Evolutionary conservation across 2,113 vertebrate species (phyloP).

Genomic region (Heliornis fulica): DNA sequence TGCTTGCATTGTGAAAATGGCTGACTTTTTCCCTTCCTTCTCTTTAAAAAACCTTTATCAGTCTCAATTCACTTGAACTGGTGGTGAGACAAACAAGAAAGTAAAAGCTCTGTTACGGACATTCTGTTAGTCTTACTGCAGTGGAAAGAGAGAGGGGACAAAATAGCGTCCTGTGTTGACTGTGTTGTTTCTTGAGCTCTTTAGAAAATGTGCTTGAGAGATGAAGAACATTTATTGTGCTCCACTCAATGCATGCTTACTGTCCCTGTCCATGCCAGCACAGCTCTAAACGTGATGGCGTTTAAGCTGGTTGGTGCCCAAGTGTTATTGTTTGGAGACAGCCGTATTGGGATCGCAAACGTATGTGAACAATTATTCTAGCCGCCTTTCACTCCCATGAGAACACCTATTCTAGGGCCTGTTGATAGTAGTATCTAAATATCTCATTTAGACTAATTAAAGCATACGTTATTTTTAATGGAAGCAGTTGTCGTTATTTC

Average conservation of each 20-base stretch:
- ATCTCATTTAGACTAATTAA: neutral
- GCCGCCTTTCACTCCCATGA: neutral
- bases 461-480: neutral
- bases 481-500: neutral
- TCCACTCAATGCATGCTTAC: neutral
- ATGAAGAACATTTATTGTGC: neutral
- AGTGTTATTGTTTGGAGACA: neutral
- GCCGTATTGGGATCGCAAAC: neutral
- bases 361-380: neutral
- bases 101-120: neutral
- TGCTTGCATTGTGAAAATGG: neutral
- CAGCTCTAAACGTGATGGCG: neutral
- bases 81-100: neutral
- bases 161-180: neutral
- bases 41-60: neutral
- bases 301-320: rapidly evolving
- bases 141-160: neutral
- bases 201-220: neutral
- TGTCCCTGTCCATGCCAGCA: neutral
- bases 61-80: neutral
- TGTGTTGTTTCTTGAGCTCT: neutral
- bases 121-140: neutral
- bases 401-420: neutral
- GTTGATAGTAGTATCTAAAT: neutral
- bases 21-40: neutral